Percentiles rank a stretch among this genome's conserved stretches.
Conservation (phyloP, 2,888 invertebrate genomes). For the Beris chalybata region DNA sequence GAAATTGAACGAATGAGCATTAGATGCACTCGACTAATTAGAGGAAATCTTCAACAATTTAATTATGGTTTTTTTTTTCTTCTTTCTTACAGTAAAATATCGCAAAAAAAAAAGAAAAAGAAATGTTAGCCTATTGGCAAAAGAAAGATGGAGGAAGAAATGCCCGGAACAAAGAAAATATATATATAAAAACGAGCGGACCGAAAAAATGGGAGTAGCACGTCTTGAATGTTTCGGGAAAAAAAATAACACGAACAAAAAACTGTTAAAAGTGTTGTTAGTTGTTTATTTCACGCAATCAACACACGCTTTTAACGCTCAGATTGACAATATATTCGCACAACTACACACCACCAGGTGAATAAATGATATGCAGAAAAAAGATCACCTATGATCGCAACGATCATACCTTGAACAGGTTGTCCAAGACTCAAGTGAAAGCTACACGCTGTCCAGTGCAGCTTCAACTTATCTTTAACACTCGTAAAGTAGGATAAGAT, state of each 20-base stretch:
- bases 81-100: slow-evolving; percentile 17
- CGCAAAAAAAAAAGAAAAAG: slow-evolving; percentile 8
- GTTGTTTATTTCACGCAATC: slow-evolving; percentile 5
- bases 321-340: slow-evolving; percentile 25
- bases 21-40: slow-evolving; percentile 30
- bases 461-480: too few relatives aligned
- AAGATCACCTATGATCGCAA: not conserved
- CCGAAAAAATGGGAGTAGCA: slow-evolving; percentile 27
- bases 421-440: slow-evolving; percentile 15
- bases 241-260: too few relatives aligned
- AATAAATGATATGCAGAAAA: slow-evolving; percentile 2
- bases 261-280: slow-evolving; percentile 16
- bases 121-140: slow-evolving; percentile 11
- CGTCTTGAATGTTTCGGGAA: slow-evolving; percentile 6
- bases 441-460: not conserved
- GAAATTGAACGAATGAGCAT: slow-evolving; percentile 52
- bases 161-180: slow-evolving; percentile 4
- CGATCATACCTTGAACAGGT: slow-evolving; percentile 10
- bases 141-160: slow-evolving; percentile 13
- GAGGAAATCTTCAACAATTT: slow-evolving; percentile 33
- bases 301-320: slow-evolving; percentile 5
- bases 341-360: slow-evolving; percentile 7
- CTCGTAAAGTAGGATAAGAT: too few relatives aligned
- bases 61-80: slow-evolving; percentile 27
- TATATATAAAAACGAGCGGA: slow-evolving; percentile 19